These are phyloP conservation scores for Caenorhabditis plicata DNA, from an alignment of 2,888 invertebrate genomes.

Conservation along the genomic window DNA sequence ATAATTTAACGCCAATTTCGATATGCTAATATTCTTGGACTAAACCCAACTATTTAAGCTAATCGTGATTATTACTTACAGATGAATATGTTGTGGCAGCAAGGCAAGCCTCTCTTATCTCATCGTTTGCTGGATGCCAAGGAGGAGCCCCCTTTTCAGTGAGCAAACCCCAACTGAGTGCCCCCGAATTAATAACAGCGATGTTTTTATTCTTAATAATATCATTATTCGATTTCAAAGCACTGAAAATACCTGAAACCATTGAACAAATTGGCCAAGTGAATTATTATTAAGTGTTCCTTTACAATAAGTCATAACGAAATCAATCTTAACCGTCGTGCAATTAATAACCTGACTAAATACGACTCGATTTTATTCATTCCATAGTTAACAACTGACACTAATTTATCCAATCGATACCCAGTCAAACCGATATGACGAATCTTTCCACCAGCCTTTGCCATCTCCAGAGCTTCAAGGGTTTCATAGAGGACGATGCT, in stretches of 20 bases:
- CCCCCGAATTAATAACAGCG: slow-evolving; percentile 82
- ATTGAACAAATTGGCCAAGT: slow-evolving; percentile 76
- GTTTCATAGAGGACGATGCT: slow-evolving; percentile 82
- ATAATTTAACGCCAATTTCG: slow-evolving; percentile 52
- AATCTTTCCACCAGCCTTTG: slow-evolving; percentile 75
- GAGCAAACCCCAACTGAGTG: slow-evolving; percentile 81
- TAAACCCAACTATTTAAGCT: slow-evolving; percentile 16
- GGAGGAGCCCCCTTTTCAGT: slow-evolving; percentile 76
- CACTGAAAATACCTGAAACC: too few species aligned
- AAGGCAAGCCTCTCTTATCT: slow-evolving; percentile 66
- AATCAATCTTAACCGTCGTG: slow-evolving; percentile 73
- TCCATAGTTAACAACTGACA: slow-evolving; percentile 68
- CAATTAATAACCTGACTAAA: slow-evolving; percentile 65
- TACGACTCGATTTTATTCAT: background rate
- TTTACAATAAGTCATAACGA: slow-evolving; percentile 79
- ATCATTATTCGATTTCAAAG: too few species aligned
- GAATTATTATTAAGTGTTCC: slow-evolving; percentile 80
- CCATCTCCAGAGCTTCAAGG: slow-evolving; percentile 76
- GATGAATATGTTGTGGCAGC: slow-evolving; percentile 40
- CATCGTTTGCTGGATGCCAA: slow-evolving; percentile 80
- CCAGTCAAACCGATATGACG: slow-evolving; percentile 81
- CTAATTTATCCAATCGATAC: slow-evolving; percentile 79
- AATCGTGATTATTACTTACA: slow-evolving; percentile 7
- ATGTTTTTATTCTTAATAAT: slow-evolving; percentile 75
- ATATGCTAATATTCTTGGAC: slow-evolving; percentile 54